Percentiles rank a stretch among this genome's conserved stretches.
These are phyloP conservation scores for Athalia rosae DNA, from an alignment of 2,888 invertebrate species.

Conservation along the genomic window DNA sequence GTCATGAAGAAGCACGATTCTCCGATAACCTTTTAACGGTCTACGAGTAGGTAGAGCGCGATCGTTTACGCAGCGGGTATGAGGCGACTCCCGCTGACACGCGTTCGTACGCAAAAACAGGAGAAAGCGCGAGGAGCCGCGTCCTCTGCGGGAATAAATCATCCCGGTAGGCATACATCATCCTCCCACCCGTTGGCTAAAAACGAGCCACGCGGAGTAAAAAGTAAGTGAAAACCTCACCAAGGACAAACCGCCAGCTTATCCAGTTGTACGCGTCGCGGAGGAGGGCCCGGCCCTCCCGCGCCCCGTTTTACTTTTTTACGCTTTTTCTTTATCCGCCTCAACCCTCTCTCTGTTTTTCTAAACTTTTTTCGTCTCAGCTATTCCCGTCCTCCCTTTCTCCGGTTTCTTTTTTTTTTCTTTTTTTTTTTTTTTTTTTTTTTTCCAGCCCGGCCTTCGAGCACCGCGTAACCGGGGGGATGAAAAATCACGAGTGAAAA, in stretches of 20 bases:
- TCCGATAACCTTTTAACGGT: neutral
- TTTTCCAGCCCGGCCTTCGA: neutral
- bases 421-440: neutral
- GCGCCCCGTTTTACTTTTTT: constrained; percentile 39
- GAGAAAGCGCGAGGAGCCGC: constrained; percentile 1
- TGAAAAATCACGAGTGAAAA: constrained; percentile 42
- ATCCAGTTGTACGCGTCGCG: constrained; percentile 59
- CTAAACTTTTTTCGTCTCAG: neutral
- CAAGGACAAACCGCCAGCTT: constrained; percentile 64
- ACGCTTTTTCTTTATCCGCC: constrained; percentile 6
- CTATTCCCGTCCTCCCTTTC: constrained; percentile 2
- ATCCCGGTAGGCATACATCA: constrained; percentile 58
- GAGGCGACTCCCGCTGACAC: constrained; percentile 29
- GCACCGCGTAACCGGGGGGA: constrained; percentile 10
- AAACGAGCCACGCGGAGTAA: constrained; percentile 54
- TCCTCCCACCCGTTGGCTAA: constrained; percentile 52
- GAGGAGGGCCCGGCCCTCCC: constrained; percentile 42
- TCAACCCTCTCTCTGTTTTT: neutral
- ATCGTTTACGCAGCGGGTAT: neutral
- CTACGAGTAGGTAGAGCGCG: neutral
- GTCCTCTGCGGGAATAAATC: constrained; percentile 57
- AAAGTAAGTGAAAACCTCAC: constrained; percentile 62
- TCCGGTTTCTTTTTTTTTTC: neutral
- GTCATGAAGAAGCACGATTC: constrained; percentile 14
- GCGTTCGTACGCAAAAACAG: constrained; percentile 34